Evolutionary conservation across 2,888 invertebrate genomes (phyloP), one percentile per base, ranked within the genome.

Genomic region (Microctonus brassicae): DNA sequence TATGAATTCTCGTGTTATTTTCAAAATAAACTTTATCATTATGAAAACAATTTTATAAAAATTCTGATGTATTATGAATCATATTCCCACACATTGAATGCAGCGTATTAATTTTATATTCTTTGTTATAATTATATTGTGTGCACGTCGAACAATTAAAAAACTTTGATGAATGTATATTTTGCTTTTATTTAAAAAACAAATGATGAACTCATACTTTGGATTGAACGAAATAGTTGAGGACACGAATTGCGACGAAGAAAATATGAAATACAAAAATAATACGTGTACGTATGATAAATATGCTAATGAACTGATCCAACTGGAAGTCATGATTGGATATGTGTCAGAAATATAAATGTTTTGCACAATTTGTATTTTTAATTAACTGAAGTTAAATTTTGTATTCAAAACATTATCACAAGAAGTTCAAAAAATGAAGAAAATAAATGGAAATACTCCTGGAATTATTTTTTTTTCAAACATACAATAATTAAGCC

Each of bases 251-350:
- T 42, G 60, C 61, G 61, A 65, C 17, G 57, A 26, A 72, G 17
- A 55, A 39, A 72, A 63, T 69, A 53, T 47, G 63, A 60, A 24
- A n/a, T n/a, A n/a, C n/a, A n/a, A n/a, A n/a, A n/a, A n/a, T n/a
- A n/a, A n/a, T n/a, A n/a, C n/a, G 57, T 60, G 20, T 63, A 34
- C 62, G 60, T 17, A 63, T 17, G 73, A 79, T 73, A 75, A 80
- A 78, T 76, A 83, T 81, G 81, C 68, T 81, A 82, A 82, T 79
- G 66, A 81, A 83, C 79, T 69, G 71, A 82, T 78, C 77, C 64
- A 78, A 81, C 80, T 74, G 70, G 78, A 79, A 80, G 81, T 79
- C 79, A 80, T 79, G 80, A 74, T 29, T 29, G 3, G 7, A 81
- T 70, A 71, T 65, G 57, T 53, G 24, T 13, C 17, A 9, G 20